A percentile compares a stretch with the other conserved stretches of the same genome.
These are phyloP conservation scores for Lordiphosa mommai DNA, from an alignment of 1,140 invertebrate species.

Conservation along the genomic window DNA sequence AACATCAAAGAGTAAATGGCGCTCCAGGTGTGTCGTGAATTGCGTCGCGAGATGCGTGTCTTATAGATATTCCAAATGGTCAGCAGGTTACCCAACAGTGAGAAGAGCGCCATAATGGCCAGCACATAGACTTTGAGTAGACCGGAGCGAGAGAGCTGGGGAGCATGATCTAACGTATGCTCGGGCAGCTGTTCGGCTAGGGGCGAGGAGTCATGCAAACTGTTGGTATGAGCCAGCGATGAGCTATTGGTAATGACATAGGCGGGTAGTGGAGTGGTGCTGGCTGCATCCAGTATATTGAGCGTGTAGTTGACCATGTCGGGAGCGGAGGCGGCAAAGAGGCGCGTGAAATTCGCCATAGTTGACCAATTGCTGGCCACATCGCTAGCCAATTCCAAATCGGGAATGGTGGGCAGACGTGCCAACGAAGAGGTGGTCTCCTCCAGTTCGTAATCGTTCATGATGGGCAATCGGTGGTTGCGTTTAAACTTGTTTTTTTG, in stretches of 20 bases:
- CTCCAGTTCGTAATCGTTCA: constrained; percentile 16
- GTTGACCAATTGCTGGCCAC: constrained; percentile 34
- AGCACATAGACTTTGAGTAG: constrained; percentile 84
- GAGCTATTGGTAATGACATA: constrained; percentile 51
- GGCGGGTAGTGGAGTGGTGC: constrained; percentile 31
- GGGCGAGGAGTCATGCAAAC: constrained; percentile 35
- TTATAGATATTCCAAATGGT: constrained; percentile 88
- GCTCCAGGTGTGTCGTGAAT: constrained; percentile 83
- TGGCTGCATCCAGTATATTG: constrained; percentile 45
- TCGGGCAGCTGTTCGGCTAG: constrained; percentile 59
- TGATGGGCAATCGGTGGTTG: constrained; percentile 1
- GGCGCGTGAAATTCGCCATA: constrained; percentile 45
- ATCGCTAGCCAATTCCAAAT: constrained; percentile 25
- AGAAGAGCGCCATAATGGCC: constrained; percentile 85
- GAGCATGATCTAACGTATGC: constrained; percentile 82
- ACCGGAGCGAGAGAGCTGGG: constrained; percentile 82
- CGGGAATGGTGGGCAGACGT: constrained; percentile 20
- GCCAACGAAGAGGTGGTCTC: neutral
- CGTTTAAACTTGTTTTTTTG: neutral
- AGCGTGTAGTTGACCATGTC: constrained; percentile 59
- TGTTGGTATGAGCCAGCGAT: constrained; percentile 49
- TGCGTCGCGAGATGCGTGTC: constrained; percentile 80
- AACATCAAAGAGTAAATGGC: constrained; percentile 89
- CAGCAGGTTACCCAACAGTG: constrained; percentile 86
- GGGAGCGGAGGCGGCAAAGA: constrained; percentile 34